Base-by-base conservation (phyloP, 1,140 invertebrate genomes). In the Radopholus similis region DNA sequence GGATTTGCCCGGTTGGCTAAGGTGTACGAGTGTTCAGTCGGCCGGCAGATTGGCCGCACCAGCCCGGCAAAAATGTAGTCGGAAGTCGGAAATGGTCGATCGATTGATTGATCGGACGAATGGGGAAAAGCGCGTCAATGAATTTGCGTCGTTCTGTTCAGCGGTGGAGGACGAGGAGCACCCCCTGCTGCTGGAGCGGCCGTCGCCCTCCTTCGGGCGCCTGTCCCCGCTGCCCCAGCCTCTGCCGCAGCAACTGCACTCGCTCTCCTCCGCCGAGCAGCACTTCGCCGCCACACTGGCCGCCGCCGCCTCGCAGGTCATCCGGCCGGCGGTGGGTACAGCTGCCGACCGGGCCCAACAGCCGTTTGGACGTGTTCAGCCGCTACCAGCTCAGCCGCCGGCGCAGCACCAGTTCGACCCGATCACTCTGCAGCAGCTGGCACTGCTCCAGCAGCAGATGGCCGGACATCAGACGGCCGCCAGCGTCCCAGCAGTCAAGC, bases 161-260 rank as follows among this genome's bases (percentile, higher is more conserved):
- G 58, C 58, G 11, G 40, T 62, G 21, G 63, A 64, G 55, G 63
- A 64, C n/a, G 63, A 64, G 35, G 63, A 64, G 37, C 28, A 64
- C 35, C 38, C 38, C 35, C 23, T 54, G 28, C 47, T 60, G 44
- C 28, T 49, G 32, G 38, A 26, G 18, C 40, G 30, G 30, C 49
- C 21, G 2, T 47, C 40, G n/a, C 21, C 57, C n/a, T 59, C 44
- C 57, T 23, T 23, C 6, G 18, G 42, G n/a, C 28, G 21, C 32
- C 40, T 40, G n/a, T 15, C 34, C 28, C 15, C 15, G 4, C 23
- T 35, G 1, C 9, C 18, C 11, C 42, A 51, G 21, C 26, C 47
- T 18, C 8, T 23, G 42, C 15, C 35, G 21, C 6, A 64, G 42
- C 28, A 32, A 51, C 49, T 21, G 8, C 28, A 35, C 15, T 4